These are phyloP conservation scores for Pao palembangensis DNA, from an alignment of 2,113 vertebrate species.

Conservation along the genomic window DNA sequence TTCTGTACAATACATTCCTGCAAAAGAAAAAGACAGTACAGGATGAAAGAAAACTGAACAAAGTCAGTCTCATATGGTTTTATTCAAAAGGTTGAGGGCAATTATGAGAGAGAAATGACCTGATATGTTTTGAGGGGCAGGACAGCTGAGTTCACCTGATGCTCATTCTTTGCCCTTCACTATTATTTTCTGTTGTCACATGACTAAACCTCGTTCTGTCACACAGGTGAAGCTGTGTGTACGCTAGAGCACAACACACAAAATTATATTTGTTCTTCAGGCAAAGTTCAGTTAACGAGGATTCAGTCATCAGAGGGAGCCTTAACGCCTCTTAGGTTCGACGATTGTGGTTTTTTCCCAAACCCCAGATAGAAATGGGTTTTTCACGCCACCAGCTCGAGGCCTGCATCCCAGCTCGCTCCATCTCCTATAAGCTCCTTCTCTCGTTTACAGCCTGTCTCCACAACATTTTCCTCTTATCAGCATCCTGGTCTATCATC, in stretches of 20 bases:
- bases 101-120: too few relatives aligned
- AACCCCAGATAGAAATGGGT: constrained; percentile 25
- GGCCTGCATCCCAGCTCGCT: neutral
- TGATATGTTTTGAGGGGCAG: too few relatives aligned
- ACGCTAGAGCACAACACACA: constrained; percentile 11
- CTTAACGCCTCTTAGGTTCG: constrained; percentile 45
- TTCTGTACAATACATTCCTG: too few relatives aligned
- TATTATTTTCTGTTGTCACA: constrained; percentile 10
- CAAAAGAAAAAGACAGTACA: too few relatives aligned
- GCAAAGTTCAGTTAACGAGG: constrained; percentile 54
- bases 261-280: constrained; percentile 47
- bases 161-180: too few relatives aligned
- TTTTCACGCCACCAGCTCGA: constrained; percentile 15
- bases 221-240: constrained; percentile 4
- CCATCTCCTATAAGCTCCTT: constrained; percentile 12
- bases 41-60: too few relatives aligned
- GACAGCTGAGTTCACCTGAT: too few relatives aligned
- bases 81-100: too few relatives aligned
- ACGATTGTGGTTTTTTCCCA: constrained; percentile 37
- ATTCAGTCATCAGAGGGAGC: constrained; percentile 41
- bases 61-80: too few relatives aligned
- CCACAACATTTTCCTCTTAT: constrained; percentile 28
- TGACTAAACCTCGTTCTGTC: neutral
- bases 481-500: constrained; percentile 34
- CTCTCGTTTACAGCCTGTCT: constrained; percentile 41